Conservation (phyloP, 2,113 vertebrate genomes). For the Uropsilus gracilis region DNA sequence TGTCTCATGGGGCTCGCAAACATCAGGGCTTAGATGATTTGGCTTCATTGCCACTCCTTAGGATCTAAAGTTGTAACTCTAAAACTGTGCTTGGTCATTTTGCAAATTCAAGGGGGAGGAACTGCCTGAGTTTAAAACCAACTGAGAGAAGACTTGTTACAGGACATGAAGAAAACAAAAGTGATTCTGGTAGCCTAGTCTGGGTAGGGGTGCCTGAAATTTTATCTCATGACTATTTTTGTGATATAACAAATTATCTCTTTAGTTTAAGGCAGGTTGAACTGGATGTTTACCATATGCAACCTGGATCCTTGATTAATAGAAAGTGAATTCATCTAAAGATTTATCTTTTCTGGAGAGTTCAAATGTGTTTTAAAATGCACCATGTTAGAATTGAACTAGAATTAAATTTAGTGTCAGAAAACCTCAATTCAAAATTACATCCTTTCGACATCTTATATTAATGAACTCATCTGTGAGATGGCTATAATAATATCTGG, state of each 20-base stretch:
- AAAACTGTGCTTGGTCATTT: neutral
- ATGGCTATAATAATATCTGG: neutral
- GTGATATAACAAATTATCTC: neutral
- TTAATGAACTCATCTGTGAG: neutral
- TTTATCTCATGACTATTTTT: neutral
- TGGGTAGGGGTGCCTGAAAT: neutral
- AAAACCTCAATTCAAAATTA: neutral
- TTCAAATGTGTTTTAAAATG: neutral
- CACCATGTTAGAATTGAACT: neutral
- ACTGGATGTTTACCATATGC: neutral
- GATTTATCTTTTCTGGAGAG: slow-evolving; percentile 13
- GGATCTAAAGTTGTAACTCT: neutral
- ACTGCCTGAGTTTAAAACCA: neutral
- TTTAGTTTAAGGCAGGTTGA: neutral
- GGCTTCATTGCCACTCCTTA: neutral
- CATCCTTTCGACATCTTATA: neutral
- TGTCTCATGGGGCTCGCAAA: no score
- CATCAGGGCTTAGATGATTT: neutral
- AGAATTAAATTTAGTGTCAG: neutral
- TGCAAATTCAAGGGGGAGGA: neutral
- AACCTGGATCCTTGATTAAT: neutral
- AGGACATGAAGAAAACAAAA: neutral
- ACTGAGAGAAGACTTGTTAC: neutral
- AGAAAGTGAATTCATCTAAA: neutral
- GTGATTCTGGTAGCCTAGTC: neutral